Conservation (phyloP, 2,113 vertebrate species). For the Calypte anna region DNA sequence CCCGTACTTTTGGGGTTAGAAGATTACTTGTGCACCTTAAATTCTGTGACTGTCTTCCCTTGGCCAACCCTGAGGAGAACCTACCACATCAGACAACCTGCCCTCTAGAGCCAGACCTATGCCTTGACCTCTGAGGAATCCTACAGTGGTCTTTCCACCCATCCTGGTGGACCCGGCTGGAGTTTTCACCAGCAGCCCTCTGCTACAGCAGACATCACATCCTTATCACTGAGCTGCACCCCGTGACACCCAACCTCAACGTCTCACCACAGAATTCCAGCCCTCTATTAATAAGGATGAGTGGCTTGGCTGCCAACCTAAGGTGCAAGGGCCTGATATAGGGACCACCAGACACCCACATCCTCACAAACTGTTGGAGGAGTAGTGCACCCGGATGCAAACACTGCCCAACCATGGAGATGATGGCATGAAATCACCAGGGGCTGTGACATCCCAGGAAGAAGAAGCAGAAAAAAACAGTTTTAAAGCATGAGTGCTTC, state of each 20-base stretch:
- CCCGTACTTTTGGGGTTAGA: neutral
- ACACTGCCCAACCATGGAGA: neutral
- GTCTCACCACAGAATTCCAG: constrained; percentile 67
- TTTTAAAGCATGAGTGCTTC: neutral
- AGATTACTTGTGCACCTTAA: neutral
- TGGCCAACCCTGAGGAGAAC: accelerated
- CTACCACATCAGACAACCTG: neutral
- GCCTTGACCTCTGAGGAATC: neutral
- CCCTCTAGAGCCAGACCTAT: neutral
- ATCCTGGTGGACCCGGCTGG: neutral
- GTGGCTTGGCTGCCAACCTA: neutral
- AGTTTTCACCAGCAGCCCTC: neutral
- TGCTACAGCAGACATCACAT: accelerated
- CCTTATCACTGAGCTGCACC: constrained; percentile 25
- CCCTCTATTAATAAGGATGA: constrained; percentile 57
- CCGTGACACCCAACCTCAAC: constrained; percentile 63
- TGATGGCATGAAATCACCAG: neutral
- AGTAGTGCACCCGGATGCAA: neutral
- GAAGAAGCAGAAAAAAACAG: neutral
- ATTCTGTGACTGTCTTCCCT: accelerated
- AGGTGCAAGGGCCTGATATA: constrained; percentile 55
- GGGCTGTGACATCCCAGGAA: neutral
- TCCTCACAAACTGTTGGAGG: neutral
- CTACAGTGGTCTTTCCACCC: neutral
- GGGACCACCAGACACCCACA: constrained; percentile 11